Percentiles rank a stretch among this genome's conserved stretches.
These are phyloP conservation scores for Corythaixoides concolor DNA, from an alignment of 2,113 vertebrate genomes.

Conservation along the genomic window DNA sequence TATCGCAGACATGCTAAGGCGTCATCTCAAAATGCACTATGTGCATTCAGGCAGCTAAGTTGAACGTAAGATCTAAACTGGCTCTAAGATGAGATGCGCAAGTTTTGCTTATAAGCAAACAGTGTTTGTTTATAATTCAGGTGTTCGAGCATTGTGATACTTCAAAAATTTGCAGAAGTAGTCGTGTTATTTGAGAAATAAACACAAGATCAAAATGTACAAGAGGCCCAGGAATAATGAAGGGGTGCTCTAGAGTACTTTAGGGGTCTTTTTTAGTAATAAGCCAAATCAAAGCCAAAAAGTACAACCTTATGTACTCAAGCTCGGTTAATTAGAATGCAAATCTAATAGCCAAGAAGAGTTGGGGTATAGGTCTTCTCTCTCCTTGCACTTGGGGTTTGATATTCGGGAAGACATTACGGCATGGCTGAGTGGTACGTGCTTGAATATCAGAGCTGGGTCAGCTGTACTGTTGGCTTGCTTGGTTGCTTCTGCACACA, in stretches of 20 bases:
- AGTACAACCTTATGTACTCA: not conserved
- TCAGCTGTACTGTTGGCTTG: not conserved
- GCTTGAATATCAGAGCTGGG: not conserved
- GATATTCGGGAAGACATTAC: not conserved
- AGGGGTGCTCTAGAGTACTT: not conserved
- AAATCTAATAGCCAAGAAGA: not conserved
- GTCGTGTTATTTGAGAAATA: not conserved
- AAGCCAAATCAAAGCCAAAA: not conserved
- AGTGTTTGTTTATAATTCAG: too few species aligned
- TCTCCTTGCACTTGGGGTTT: not conserved
- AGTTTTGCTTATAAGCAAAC: not conserved
- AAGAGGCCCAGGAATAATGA: not conserved
- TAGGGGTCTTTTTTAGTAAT: not conserved
- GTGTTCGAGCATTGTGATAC: not conserved
- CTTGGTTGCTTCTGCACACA: not conserved
- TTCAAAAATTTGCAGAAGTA: not conserved
- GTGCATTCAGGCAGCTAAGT: not conserved
- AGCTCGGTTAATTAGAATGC: not conserved
- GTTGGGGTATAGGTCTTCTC: not conserved
- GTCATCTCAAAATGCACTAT: too few species aligned
- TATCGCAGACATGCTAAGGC: accelerated
- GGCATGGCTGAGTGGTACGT: not conserved
- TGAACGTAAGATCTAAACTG: not conserved
- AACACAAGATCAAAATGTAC: not conserved
- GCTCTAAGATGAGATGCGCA: not conserved